Base-by-base conservation (phyloP, 2,888 invertebrate genomes). In the Cistogaster globosa region DNA sequence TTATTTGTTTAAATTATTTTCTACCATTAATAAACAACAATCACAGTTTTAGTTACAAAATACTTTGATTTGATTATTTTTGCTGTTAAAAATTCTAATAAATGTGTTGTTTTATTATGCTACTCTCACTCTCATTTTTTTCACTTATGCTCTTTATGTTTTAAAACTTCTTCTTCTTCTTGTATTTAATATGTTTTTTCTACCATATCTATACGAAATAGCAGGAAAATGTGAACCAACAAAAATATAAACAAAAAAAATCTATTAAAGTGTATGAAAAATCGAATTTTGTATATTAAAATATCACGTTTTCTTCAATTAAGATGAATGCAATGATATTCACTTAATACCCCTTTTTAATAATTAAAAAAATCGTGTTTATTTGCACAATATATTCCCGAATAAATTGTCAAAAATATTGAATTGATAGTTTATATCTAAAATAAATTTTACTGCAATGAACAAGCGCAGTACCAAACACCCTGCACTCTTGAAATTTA, bases 401-500 rank as follows among this genome's bases (percentile, higher is more conserved):
- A 63, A 63, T 22, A 36, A 69, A 74, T 57, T 67, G 74, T 83
- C 55, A 76, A 82, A 62, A 75, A 55, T 18, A n/a, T 69, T 67
- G 26, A 55, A 51, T 8, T 36, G 48, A 67, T 71, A 67, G 69
- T 42, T 74, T 68, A 18, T 77, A 45, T 65, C 38, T 65, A 67
- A 71, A 71, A 72, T 65, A 48, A 58, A 38, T 72, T 16, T 85
- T 81, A 81, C 68, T 81, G 81, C 69, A 69, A 65, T 78, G 85
- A 78, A 81, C 85, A 85, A 85, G 85, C 85, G 87, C 87, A 87
- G 82, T 86, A 69, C 51, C 72, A 83, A 82, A 85, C 88, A 87
- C 86, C 88, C 87, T 83, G 45, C 86, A 80, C 87, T 87, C 86
- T 87, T 86, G 87, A 86, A 87, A 87, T 83, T 82, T 88, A 86